Percentiles rank a stretch among this genome's conserved stretches.
Evolutionary conservation across 2,113 vertebrate genomes (phyloP).

Genomic region (Hypomesus transpacificus): DNA sequence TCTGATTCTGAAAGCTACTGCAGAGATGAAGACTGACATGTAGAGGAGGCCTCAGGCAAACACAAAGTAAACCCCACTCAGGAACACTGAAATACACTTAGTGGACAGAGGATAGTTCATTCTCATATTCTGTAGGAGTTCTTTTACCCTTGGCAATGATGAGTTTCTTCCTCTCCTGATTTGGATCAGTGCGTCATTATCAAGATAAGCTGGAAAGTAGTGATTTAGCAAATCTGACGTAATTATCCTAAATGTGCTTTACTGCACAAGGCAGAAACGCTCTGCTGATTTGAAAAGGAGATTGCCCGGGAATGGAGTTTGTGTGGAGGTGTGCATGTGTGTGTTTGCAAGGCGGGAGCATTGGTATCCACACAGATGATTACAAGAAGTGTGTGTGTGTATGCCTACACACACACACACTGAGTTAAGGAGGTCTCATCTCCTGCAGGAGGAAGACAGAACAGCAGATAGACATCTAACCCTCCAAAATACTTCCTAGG

Average conservation of each 20-base stretch:
- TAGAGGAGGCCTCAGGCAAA: conserved; percentile 48
- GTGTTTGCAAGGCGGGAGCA: conserved; percentile 7
- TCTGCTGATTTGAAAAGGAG: conserved; percentile 41
- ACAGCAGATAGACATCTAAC: too few species aligned
- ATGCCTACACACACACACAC: not conserved
- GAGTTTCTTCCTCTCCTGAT: conserved; percentile 30
- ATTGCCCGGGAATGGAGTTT: conserved; percentile 36
- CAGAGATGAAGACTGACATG: conserved; percentile 44
- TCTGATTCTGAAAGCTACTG: conserved; percentile 53
- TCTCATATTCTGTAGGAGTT: conserved; percentile 16
- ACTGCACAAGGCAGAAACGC: conserved; percentile 27
- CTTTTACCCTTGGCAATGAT: conserved; percentile 41
- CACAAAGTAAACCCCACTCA: conserved; percentile 26
- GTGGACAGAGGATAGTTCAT: conserved; percentile 13
- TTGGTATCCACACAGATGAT: not conserved
- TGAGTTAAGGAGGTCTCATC: not conserved
- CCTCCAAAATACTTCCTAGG: too few species aligned
- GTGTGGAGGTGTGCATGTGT: conserved; percentile 10
- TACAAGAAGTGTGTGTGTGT: conserved; percentile 1
- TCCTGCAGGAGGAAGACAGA: too few species aligned
- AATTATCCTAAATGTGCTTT: conserved; percentile 55
- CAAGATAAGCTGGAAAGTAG: conserved; percentile 51
- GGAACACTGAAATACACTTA: conserved; percentile 50
- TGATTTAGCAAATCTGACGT: conserved; percentile 54
- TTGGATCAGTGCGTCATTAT: conserved; percentile 42